Conservation (phyloP, 2,113 vertebrate genomes). For the Machaerirhynchus nigripectus region DNA sequence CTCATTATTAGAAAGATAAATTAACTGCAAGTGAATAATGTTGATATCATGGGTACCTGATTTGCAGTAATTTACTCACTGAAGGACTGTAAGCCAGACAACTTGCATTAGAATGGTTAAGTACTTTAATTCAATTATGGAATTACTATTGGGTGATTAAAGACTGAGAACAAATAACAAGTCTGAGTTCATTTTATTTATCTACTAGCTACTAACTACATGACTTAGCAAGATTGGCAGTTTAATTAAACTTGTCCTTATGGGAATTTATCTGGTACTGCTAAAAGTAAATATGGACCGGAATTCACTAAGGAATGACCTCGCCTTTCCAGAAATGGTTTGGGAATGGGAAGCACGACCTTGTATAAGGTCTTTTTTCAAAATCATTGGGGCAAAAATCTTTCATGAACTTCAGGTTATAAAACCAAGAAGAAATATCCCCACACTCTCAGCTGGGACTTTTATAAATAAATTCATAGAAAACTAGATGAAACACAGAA, state of each 20-base stretch:
- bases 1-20: not conserved
- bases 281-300: not conserved
- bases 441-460: not conserved
- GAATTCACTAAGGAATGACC: not conserved
- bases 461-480: not conserved
- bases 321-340: not conserved
- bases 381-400: not conserved
- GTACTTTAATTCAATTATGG: slow-evolving; percentile 55
- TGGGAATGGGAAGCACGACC: not conserved
- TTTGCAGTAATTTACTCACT: not conserved
- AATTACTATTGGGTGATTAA: slow-evolving; percentile 38
- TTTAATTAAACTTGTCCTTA: slow-evolving; percentile 2
- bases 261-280: not conserved
- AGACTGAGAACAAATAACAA: slow-evolving; percentile 28
- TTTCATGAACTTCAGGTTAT: not conserved
- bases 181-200: not conserved
- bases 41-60: not conserved
- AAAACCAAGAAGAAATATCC: not conserved
- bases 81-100: not conserved
- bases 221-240: not conserved
- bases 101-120: slow-evolving; percentile 28
- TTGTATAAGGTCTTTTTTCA: not conserved
- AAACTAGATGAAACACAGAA: not conserved
- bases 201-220: not conserved
- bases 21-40: not conserved